Percentiles rank a stretch among this genome's conserved stretches.
phyloP scores from a whole-genome alignment of 2,888 invertebrate genomes.

The Bruchidius siliquastri region DNA sequence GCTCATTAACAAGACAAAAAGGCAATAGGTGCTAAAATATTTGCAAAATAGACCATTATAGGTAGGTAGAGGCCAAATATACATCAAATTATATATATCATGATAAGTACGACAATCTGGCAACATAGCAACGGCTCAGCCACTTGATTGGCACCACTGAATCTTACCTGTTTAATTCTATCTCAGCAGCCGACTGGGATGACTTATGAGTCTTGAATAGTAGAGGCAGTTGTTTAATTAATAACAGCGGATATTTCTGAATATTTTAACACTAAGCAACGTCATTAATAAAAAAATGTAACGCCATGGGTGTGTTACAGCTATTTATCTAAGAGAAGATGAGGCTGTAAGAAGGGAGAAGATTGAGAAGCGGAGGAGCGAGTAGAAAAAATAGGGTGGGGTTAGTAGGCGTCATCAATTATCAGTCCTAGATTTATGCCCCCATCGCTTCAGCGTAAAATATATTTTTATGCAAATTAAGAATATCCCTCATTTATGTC shows the following conservation, averaged over 20 bases:
- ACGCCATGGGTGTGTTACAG: constrained; percentile 29
- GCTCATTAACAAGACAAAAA: too few species aligned
- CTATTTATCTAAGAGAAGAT: constrained; percentile 38
- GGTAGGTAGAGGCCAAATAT: too few species aligned
- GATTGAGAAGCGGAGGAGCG: neutral
- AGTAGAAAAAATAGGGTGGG: neutral
- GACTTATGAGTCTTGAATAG: constrained; percentile 32
- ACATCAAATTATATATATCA: neutral
- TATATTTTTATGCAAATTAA: neutral
- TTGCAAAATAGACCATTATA: too few species aligned
- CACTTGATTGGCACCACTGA: constrained; percentile 11
- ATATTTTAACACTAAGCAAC: constrained; percentile 39
- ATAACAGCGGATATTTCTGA: constrained; percentile 39
- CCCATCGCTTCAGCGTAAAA: neutral
- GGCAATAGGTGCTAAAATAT: too few species aligned
- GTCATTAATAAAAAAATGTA: constrained; percentile 38
- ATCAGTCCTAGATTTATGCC: neutral
- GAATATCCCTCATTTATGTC: neutral
- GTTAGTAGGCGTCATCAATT: neutral
- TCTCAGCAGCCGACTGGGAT: constrained; percentile 23
- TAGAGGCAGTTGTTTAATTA: constrained; percentile 34
- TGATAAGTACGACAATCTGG: neutral
- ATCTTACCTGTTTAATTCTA: constrained; percentile 29
- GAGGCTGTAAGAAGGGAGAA: constrained; percentile 25
- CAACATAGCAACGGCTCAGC: neutral